phyloP scores from a whole-genome alignment of 1,140 invertebrate genomes.

The Melitaea cinxia region DNA sequence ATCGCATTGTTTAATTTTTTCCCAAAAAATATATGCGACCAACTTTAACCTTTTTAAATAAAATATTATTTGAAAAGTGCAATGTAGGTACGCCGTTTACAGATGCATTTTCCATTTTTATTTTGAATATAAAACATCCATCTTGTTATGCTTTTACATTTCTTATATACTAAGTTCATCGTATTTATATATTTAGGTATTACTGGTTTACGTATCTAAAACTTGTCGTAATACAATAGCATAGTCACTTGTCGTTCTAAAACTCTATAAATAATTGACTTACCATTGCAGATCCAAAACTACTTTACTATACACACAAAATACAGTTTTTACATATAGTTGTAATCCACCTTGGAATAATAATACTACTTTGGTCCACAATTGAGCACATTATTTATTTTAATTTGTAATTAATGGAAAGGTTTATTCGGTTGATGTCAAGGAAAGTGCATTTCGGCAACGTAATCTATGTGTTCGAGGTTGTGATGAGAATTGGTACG shows the following conservation, averaged over 20 bases:
- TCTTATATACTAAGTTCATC: neutral
- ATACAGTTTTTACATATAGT: slow-evolving; percentile 30
- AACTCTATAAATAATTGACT: slow-evolving; percentile 24
- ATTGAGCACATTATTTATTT: slow-evolving; percentile 71
- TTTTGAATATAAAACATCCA: neutral
- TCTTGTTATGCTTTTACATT: neutral
- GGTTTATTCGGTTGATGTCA: slow-evolving; percentile 61
- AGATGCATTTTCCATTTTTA: neutral
- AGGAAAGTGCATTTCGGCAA: slow-evolving; percentile 84
- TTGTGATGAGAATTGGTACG: slow-evolving; percentile 81
- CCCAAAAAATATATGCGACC: slow-evolving; percentile 4
- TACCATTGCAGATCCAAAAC: slow-evolving; percentile 20
- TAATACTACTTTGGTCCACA: slow-evolving; percentile 75
- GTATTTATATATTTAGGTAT: neutral
- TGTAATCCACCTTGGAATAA: slow-evolving; percentile 30
- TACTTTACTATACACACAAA: slow-evolving; percentile 18
- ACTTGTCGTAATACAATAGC: slow-evolving; percentile 1
- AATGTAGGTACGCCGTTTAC: neutral
- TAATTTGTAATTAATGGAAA: slow-evolving; percentile 47
- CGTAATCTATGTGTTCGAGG: slow-evolving; percentile 82
- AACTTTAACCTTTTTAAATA: neutral
- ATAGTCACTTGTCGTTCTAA: neutral
- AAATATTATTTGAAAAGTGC: neutral
- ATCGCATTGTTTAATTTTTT: slow-evolving; percentile 27
- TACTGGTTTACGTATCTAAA: slow-evolving; percentile 10